Conservation (phyloP, 2,888 invertebrate species). For the Orchesella flavescens region DNA sequence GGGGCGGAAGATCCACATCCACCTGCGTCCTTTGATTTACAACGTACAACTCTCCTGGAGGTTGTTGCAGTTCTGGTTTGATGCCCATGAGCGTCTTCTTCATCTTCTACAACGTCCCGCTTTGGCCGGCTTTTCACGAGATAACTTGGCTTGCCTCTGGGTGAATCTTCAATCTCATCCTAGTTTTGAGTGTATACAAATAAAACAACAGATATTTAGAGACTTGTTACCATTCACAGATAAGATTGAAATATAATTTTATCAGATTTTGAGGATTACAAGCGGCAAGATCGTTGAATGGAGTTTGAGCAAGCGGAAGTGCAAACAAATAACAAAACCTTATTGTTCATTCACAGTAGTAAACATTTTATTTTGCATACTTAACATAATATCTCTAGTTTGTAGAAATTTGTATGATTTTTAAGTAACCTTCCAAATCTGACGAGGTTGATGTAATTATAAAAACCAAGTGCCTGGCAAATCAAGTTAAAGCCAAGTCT, state of each 20-base stretch:
- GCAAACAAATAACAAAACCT: background rate
- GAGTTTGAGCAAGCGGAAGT: background rate
- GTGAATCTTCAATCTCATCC: background rate
- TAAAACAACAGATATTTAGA: background rate
- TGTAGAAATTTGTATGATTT: too few species aligned
- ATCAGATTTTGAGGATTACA: conserved; percentile 37
- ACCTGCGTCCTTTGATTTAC: conserved; percentile 35
- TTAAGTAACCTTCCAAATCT: too few species aligned
- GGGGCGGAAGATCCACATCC: conserved; percentile 38
- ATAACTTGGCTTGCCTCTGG: conserved; percentile 13
- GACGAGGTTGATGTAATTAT: too few species aligned
- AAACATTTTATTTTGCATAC: background rate
- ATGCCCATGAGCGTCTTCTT: background rate
- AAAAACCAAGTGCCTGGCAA: too few species aligned
- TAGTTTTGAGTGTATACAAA: conserved; percentile 8
- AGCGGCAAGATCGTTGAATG: too few species aligned
- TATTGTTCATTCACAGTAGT: background rate
- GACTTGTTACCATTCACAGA: background rate
- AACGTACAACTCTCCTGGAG: background rate
- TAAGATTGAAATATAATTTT: background rate
- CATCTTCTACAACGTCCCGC: conserved; percentile 38
- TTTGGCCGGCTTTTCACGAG: conserved; percentile 44
- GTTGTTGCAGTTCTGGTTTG: conserved; percentile 12
- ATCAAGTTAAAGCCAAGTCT: too few species aligned
- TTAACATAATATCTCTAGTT: too few species aligned